phyloP scores from a whole-genome alignment of 1,140 invertebrate genomes.

The Apis dorsata region DNA sequence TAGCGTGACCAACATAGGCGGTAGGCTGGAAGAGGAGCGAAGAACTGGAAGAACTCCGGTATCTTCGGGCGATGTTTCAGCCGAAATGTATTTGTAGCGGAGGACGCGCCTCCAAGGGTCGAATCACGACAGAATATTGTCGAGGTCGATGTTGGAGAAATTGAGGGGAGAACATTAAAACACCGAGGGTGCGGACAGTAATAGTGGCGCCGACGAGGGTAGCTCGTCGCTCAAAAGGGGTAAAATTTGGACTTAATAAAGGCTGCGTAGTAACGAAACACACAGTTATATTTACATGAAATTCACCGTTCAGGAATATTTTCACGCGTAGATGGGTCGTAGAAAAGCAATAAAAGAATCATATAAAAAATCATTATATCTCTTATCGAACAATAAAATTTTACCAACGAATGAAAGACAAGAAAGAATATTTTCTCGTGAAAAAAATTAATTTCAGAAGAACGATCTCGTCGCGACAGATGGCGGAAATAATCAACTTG shows the following conservation, averaged over 20 bases:
- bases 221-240: constrained; percentile 61
- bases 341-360: too few relatives aligned
- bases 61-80: constrained; percentile 42
- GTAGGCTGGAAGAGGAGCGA: background rate
- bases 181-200: constrained; percentile 70
- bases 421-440: too few relatives aligned
- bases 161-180: constrained; percentile 71
- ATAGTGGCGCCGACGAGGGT: constrained; percentile 68
- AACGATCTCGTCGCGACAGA: background rate
- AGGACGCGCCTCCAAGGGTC: constrained; percentile 60
- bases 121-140: constrained; percentile 64
- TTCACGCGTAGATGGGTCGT: background rate
- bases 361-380: too few relatives aligned
- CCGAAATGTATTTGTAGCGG: constrained; percentile 29
- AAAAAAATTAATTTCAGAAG: too few relatives aligned
- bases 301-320: background rate
- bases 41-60: background rate
- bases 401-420: too few relatives aligned
- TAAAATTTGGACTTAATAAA: constrained; percentile 68
- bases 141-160: constrained; percentile 67
- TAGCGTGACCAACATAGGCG: background rate
- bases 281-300: constrained; percentile 30
- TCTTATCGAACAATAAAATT: too few relatives aligned
- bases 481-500: constrained; percentile 10
- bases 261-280: constrained; percentile 46